These are phyloP conservation scores for Telenomus remus DNA, from an alignment of 1,140 invertebrate species.

Conservation along the genomic window DNA sequence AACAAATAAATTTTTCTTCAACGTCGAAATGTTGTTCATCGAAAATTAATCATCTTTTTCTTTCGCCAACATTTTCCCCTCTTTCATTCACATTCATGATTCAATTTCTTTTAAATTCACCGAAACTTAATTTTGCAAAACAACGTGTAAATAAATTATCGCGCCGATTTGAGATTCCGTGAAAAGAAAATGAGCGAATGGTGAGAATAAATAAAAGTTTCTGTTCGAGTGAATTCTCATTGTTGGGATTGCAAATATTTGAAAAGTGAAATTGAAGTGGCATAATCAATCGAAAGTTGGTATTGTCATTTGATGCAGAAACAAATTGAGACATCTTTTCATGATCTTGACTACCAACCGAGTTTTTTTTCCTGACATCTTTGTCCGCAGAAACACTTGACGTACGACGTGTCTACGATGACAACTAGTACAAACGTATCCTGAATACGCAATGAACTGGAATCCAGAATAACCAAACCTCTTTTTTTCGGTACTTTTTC, in stretches of 20 bases:
- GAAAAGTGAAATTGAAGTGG: too few species aligned
- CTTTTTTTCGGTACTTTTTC: conserved; percentile 41
- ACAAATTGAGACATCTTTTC: conserved; percentile 71
- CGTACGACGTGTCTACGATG: conserved; percentile 75
- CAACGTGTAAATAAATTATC: too few species aligned
- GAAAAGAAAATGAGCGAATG: too few species aligned
- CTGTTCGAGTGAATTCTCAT: too few species aligned
- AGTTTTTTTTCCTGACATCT: conserved; percentile 66
- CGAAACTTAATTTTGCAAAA: too few species aligned
- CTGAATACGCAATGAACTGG: conserved; percentile 74
- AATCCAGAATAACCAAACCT: conserved; percentile 52
- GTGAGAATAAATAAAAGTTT: too few species aligned
- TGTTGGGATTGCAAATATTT: too few species aligned
- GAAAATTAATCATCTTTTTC: conserved; percentile 18
- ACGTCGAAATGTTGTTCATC: conserved; percentile 10
- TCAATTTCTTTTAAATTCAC: too few species aligned
- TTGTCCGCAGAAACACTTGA: conserved; percentile 72
- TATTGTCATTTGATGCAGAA: conserved; percentile 39
- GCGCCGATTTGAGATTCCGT: too few species aligned
- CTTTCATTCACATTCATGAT: too few species aligned
- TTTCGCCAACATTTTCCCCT: background rate
- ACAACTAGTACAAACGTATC: conserved; percentile 74
- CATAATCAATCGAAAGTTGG: background rate
- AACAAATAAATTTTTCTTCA: conserved; percentile 40
- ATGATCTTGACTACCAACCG: conserved; percentile 56